Evolutionary conservation across 2,888 invertebrate species (phyloP).

Genomic region (Parapristionchus giblindavisi): DNA sequence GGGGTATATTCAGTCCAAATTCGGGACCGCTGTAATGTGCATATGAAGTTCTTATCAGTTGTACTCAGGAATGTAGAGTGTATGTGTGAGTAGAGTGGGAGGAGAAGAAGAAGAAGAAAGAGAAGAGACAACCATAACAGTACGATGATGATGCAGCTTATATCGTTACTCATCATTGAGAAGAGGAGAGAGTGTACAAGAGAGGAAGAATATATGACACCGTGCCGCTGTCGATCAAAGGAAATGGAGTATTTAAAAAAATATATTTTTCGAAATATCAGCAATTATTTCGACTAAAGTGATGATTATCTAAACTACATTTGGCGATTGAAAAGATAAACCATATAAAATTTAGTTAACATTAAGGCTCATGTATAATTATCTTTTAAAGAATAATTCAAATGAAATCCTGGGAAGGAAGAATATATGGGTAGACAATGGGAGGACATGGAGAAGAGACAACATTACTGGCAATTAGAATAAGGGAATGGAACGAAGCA

Average conservation of each 20-base stretch:
- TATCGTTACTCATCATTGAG: not conserved
- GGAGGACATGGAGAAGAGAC: not conserved
- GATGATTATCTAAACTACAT: no score
- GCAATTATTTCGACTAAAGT: no score
- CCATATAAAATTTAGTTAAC: no score
- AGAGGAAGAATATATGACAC: constrained; percentile 3
- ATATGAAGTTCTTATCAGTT: constrained; percentile 23
- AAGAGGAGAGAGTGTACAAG: not conserved
- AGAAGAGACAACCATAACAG: constrained; percentile 25
- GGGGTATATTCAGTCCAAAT: constrained; percentile 20
- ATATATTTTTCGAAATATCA: no score
- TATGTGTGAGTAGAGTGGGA: constrained; percentile 12
- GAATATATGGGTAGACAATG: no score
- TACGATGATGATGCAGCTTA: constrained; percentile 9
- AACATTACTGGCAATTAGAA: not conserved
- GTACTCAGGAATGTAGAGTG: constrained; percentile 9
- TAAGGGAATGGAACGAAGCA: not conserved
- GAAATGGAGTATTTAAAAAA: no score
- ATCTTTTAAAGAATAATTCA: no score
- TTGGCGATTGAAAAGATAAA: no score
- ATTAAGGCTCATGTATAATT: no score
- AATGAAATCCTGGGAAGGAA: no score
- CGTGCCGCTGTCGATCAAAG: no score
- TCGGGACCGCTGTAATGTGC: no score
- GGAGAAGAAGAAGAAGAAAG: constrained; percentile 1